Base-by-base conservation (phyloP, 1,140 invertebrate species). In the Dryas iulia region DNA sequence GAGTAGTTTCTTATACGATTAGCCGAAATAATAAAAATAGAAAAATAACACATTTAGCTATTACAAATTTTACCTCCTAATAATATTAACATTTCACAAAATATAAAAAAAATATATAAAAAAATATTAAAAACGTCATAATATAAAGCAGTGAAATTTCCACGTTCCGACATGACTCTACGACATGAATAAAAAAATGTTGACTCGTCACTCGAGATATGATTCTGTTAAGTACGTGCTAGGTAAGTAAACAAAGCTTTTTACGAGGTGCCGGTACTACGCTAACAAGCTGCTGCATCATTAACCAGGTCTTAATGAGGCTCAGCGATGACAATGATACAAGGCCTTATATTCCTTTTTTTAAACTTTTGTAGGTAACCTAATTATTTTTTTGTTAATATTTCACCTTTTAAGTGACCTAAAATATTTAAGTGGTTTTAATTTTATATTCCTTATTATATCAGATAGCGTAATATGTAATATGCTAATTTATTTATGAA, bases 271-370 rank as follows among this genome's bases (percentile, higher is more conserved):
- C 61, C 35, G 56, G 54, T 47, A 64, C 39, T 35, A 63, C 67
- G 60, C 67, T 69, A 69, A 69, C 67, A 69, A 69, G 67, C 67
- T 69, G 60, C 56, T 69, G 61, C 56, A 69, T 69, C 66, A 69
- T 69, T 69, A 69, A 69, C 60, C 21, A 30, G 54, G 30, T 52
- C 26, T 62, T 69, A 69, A 69, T 64, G 67, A 69, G 67, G 25
- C 52, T 56, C 23, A 25, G 53, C 12, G 53, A 56, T 56, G 53
- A 56, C 53, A 56, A 56, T 56, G 53, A 56, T 56, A 56, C 53
- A 56, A 56, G 53, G 53, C 53, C n/a, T n/a, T n/a, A n/a, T 56
- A 56, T 56, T 56, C 24, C 53, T 56, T 56, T 56, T 54, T 56
- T 56, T 56, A 5, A 56, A 56, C 53, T 56, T 56, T 56, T 56